These are phyloP conservation scores for Otolemur garnettii DNA, from an alignment of 2,113 vertebrate genomes.

Conservation along the genomic window DNA sequence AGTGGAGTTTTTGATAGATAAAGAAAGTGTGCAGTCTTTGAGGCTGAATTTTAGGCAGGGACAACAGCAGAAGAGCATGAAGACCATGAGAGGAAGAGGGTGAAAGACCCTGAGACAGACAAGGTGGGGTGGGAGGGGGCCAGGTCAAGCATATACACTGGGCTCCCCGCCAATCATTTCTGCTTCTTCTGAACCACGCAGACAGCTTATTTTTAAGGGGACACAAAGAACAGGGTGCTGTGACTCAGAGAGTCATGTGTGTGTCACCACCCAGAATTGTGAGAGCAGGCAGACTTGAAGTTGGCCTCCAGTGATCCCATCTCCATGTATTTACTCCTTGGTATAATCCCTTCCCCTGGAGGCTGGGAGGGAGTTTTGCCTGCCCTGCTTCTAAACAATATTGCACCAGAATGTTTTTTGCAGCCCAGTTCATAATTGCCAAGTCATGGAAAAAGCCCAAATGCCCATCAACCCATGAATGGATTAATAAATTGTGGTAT, in stretches of 20 bases:
- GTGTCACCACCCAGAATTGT: background rate
- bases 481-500: no score
- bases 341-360: background rate
- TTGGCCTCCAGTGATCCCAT: background rate
- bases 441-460: no score
- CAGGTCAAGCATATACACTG: background rate
- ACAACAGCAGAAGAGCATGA: background rate
- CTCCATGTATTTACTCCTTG: background rate
- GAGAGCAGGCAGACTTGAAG: background rate
- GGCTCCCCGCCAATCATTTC: background rate
- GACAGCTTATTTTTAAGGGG: background rate
- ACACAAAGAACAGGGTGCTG: no score
- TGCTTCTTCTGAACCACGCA: background rate
- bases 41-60: background rate
- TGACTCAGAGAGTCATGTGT: background rate
- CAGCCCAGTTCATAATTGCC: no score
- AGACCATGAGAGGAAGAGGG: accelerated
- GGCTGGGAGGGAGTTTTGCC: background rate
- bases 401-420: no score
- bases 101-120: background rate
- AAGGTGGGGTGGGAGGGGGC: no score
- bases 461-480: no score
- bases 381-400: background rate
- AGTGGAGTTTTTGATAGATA: background rate
- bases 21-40: background rate